A percentile compares a stretch with the other conserved stretches of the same genome.
phyloP scores from a whole-genome alignment of 2,797 vertebrate species.

The Rhadinocentrus ornatus region DNA sequence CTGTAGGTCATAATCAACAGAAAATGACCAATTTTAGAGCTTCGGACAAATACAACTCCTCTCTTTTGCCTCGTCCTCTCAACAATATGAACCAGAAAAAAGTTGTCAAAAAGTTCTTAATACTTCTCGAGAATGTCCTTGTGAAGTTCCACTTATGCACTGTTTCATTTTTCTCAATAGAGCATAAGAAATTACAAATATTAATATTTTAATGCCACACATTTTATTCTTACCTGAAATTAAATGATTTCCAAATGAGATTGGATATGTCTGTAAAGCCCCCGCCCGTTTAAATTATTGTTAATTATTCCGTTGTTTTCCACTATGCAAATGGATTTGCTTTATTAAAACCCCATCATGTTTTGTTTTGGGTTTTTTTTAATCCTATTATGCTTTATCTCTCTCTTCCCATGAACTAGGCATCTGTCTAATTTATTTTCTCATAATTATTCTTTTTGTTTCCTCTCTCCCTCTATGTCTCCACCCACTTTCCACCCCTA shows the following conservation, averaged over 20 bases:
- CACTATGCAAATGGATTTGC: conserved; percentile 45
- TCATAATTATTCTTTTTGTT: conserved; percentile 52
- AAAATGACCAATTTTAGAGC: conserved; percentile 28
- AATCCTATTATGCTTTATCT: conserved; percentile 11
- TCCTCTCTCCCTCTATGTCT: conserved; percentile 24
- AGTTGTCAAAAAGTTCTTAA: not conserved
- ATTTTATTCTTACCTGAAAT: conserved; percentile 21
- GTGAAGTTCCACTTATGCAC: too few species aligned
- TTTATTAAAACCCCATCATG: conserved; percentile 35
- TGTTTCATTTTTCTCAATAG: conserved; percentile 3
- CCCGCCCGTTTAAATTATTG: conserved; percentile 39
- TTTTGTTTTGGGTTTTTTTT: conserved; percentile 14
- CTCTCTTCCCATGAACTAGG: conserved; percentile 25
- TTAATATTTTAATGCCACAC: conserved; percentile 17
- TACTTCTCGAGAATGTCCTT: too few species aligned
- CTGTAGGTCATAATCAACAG: conserved; percentile 21
- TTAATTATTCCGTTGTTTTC: conserved; percentile 69
- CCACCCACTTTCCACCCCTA: conserved; percentile 13
- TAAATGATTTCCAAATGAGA: conserved; percentile 26
- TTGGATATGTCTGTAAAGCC: conserved; percentile 28
- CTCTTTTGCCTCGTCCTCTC: not conserved
- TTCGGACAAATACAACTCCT: conserved; percentile 4
- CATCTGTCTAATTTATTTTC: conserved; percentile 33
- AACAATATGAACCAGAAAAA: not conserved
- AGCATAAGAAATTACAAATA: conserved; percentile 4